Evolutionary conservation across 2,888 invertebrate genomes (phyloP), one percentile per base, ranked within the genome.

Genomic region (Dromius quadrimaculatus): DNA sequence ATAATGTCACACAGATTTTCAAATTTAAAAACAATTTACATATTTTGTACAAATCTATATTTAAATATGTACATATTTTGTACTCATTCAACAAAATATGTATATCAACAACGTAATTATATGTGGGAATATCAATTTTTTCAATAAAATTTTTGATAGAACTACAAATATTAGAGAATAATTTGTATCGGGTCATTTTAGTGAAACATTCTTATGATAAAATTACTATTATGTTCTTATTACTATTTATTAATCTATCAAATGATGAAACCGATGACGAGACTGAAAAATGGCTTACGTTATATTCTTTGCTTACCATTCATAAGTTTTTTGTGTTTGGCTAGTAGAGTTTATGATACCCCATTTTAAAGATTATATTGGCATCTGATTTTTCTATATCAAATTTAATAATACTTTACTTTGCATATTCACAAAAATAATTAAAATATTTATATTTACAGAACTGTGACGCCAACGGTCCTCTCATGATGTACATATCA

Each of bases 401-500:
- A 47, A n/a, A n/a, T n/a, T 19, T 17, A 19, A 22, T 47, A 47
- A 47, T n/a, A 19, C n/a, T 13, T 47, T 23, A 2, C 28, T 8
- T 54, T 54, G 11, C 15, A 22, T n/a, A n/a, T 41, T 41, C 11
- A 5, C 3, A 41, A 4, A n/a, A 6, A 41, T 41, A 13, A 15
- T 5, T 41, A 41, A 13, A 41, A 6, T 41, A n/a, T 15, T 23
- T 64, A 15, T 45, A 47, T 71, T 71, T 80, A 4, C 76, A 94
- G 90, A 92, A 82, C 81, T 99, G 99, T 81, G 97, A 99, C 84
- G 92, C 98, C 9, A 93, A 95, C 76, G 99, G 93, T 43, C 98
- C 98, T 11, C 88, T 99, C 71, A 99, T 99, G 98, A 99, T 99
- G 99, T 99, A 99, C 89, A 89, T 99, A 76, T 97, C 97, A 59